Evolutionary conservation across 2,113 vertebrate species (phyloP).

Genomic region (Pheucticus melanocephalus): DNA sequence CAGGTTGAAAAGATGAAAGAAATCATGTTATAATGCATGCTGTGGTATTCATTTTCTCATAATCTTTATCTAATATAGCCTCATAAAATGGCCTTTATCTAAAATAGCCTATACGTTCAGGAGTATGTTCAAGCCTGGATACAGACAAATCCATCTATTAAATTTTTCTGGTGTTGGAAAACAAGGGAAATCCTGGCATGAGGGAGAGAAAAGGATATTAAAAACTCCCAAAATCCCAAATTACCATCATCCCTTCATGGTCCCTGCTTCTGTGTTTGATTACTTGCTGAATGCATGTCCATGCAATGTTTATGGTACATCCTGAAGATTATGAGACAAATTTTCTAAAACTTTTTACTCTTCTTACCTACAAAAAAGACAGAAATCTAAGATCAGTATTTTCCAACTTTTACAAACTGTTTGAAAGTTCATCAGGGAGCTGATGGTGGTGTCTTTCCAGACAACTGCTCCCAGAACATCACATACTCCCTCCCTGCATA

Average conservation of each 20-base stretch:
- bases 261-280: neutral
- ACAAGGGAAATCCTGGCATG: neutral
- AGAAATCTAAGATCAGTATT: neutral
- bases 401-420: neutral
- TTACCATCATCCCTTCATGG: neutral
- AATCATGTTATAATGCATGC: neutral
- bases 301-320: neutral
- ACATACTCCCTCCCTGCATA: neutral
- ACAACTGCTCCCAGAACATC: neutral
- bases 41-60: neutral
- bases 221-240: accelerated
- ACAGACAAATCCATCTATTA: neutral
- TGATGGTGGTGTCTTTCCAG: neutral
- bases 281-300: neutral
- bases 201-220: neutral
- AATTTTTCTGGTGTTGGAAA: neutral
- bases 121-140: neutral
- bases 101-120: neutral
- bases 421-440: neutral
- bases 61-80: neutral
- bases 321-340: neutral
- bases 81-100: neutral
- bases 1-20: neutral
- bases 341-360: neutral
- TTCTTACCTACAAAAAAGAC: neutral